These are phyloP conservation scores for Cheilosia pagana DNA, from an alignment of 2,888 invertebrate species.

Conservation along the genomic window DNA sequence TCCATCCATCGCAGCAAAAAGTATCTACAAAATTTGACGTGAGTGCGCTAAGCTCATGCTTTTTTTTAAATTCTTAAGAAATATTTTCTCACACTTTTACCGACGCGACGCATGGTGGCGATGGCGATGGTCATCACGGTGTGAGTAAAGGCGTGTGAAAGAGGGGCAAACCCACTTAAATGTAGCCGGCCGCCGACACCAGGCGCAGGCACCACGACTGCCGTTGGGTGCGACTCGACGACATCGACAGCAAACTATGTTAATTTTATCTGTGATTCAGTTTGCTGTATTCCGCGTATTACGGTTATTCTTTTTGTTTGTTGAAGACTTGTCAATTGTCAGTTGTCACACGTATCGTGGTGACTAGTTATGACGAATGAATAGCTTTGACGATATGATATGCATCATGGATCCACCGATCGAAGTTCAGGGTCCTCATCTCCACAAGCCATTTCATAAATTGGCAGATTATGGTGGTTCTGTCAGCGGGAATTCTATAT, in stretches of 20 bases:
- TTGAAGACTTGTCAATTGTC: conserved; percentile 21
- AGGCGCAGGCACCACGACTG: conserved; percentile 7
- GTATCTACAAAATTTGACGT: conserved; percentile 43
- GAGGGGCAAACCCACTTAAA: conserved; percentile 44
- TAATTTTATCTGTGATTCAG: conserved; percentile 17
- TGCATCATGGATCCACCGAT: no score
- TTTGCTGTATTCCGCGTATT: conserved; percentile 20
- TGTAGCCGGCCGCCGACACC: conserved; percentile 21
- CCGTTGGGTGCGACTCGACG: conserved; percentile 42
- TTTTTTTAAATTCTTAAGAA: conserved; percentile 43
- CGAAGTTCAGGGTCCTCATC: no score
- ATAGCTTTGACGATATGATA: background rate
- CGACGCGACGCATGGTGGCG: background rate
- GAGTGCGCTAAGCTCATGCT: conserved; percentile 23
- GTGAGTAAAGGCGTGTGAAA: conserved; percentile 18
- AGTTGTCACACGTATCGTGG: background rate
- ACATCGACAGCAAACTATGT: conserved; percentile 52
- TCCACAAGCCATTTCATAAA: no score
- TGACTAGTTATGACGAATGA: background rate
- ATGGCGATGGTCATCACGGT: background rate
- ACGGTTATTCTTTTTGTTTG: background rate
- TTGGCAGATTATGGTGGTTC: no score
- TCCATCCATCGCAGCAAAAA: conserved; percentile 34
- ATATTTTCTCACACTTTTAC: conserved; percentile 68
- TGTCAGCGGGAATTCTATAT: no score